Percentiles rank a stretch among this genome's conserved stretches.
These are phyloP conservation scores for Todiramphus saurophagus DNA, from an alignment of 2,113 vertebrate genomes.

Conservation along the genomic window DNA sequence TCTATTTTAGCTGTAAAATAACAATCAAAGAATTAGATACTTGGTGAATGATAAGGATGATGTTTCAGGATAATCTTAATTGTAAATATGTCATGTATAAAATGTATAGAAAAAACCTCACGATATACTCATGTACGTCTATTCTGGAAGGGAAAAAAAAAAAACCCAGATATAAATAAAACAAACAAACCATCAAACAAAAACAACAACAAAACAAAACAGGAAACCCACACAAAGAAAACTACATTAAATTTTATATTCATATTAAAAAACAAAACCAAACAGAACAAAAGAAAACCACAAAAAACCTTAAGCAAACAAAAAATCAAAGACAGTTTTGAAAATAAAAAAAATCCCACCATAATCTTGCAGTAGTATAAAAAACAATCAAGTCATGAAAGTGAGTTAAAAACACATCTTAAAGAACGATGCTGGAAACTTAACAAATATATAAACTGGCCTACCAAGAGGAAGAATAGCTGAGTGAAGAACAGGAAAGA, in stretches of 20 bases:
- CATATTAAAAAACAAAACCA: not conserved
- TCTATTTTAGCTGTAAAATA: conserved; percentile 87
- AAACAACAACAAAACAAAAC: not conserved
- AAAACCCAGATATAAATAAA: not conserved
- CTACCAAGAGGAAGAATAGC: not conserved
- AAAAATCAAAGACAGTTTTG: not conserved
- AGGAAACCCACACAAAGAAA: not conserved
- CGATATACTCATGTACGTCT: not conserved
- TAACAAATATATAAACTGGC: not conserved
- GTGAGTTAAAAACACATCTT: not conserved
- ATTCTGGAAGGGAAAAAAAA: not conserved
- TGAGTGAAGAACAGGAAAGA: not conserved
- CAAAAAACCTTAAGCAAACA: not conserved
- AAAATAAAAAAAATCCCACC: not conserved
- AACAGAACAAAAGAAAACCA: not conserved
- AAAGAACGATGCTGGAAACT: not conserved
- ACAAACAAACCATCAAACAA: not conserved
- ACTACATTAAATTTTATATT: not conserved
- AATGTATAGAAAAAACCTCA: not conserved
- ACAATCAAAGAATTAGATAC: conserved; percentile 16
- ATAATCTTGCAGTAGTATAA: not conserved
- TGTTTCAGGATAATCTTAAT: not conserved
- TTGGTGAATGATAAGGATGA: not conserved
- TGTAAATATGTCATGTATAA: not conserved
- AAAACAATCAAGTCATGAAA: not conserved